Evolutionary conservation across 2,888 invertebrate species (phyloP), one percentile per base, ranked within the genome.

Genomic region (Ochropacha duplaris): DNA sequence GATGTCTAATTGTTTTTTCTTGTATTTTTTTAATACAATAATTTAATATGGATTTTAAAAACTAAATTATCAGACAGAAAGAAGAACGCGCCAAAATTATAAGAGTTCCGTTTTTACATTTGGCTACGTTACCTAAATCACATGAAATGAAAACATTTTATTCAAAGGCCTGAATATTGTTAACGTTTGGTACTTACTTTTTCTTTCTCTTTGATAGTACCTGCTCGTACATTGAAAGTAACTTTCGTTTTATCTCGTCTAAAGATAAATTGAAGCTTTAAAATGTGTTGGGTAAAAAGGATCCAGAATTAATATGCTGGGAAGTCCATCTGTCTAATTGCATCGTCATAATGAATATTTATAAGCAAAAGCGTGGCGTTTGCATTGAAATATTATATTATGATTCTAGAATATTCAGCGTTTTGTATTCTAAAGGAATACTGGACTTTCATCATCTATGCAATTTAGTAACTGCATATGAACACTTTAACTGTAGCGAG

Each of bases 251-350:
- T 36, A 36, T 6, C 39, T 16, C 9, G 19, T 14, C 44, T 44
- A 44, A 16, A 44, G 1, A 6, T 36, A 36, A 36, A 36, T 36
- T 8, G 44, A n/a, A n/a, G 44, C 19, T 19, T 19, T 44, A 44
- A 44, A 44, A 19, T 9, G 19, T 44, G 39, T 16, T 39, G 44
- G 44, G 16, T 26, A 65, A 71, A 75, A 73, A 71, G 66, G 66
- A 58, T 56, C 59, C 26, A 11, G 54, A 55, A 72, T 75, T 69
- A 64, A 62, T 71, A 69, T 62, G 69, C 66, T 71, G 58, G 59
- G 62, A 72, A 71, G 70, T 72, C 74, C 72, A 71, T 75, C 71
- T 70, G 62, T 64, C 67, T 77, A 77, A 75, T 76, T 75, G 72
- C 71, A 73, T 64, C 36, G 36, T 36, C 62, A 60, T 60, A 61